Evolutionary conservation across 2,888 invertebrate genomes (phyloP).

Genomic region (Neoscelio sp.): DNA sequence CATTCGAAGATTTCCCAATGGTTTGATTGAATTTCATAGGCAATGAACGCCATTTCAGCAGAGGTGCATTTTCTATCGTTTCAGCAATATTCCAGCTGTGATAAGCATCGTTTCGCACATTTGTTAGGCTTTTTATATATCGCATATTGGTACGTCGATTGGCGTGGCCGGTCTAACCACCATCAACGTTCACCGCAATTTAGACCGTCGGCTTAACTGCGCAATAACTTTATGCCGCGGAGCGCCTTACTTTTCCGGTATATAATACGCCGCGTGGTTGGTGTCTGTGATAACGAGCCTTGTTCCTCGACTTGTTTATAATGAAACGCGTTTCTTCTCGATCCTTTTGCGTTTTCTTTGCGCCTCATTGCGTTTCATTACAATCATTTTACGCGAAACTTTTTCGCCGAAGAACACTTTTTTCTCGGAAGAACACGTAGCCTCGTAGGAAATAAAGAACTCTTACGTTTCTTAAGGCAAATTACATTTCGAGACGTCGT

Average conservation of each 20-base stretch:
- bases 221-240: slow-evolving; percentile 70
- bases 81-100: slow-evolving; percentile 17
- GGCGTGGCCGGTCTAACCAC: slow-evolving; percentile 36
- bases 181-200: slow-evolving; percentile 68
- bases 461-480: too few species aligned
- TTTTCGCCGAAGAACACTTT: slow-evolving; percentile 33
- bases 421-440: slow-evolving; percentile 12
- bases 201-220: slow-evolving; percentile 72
- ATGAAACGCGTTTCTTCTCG: slow-evolving; percentile 57
- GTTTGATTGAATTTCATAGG: slow-evolving; percentile 37
- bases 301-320: slow-evolving; percentile 53
- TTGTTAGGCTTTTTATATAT: slow-evolving; percentile 55
- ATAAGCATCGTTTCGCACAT: slow-evolving; percentile 58
- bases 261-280: slow-evolving; percentile 48
- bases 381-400: slow-evolving; percentile 30
- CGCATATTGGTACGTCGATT: slow-evolving; percentile 41
- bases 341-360: slow-evolving; percentile 41
- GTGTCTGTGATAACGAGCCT: slow-evolving; percentile 57
- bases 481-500: too few species aligned
- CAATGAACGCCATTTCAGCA: slow-evolving; percentile 16
- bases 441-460: slow-evolving; percentile 18
- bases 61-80: slow-evolving; percentile 23
- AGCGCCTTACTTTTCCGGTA: slow-evolving; percentile 61
- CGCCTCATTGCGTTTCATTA: slow-evolving; percentile 51
- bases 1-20: slow-evolving; percentile 21